These are phyloP conservation scores for Lysandra coridon DNA, from an alignment of 2,888 invertebrate genomes.

Conservation along the genomic window DNA sequence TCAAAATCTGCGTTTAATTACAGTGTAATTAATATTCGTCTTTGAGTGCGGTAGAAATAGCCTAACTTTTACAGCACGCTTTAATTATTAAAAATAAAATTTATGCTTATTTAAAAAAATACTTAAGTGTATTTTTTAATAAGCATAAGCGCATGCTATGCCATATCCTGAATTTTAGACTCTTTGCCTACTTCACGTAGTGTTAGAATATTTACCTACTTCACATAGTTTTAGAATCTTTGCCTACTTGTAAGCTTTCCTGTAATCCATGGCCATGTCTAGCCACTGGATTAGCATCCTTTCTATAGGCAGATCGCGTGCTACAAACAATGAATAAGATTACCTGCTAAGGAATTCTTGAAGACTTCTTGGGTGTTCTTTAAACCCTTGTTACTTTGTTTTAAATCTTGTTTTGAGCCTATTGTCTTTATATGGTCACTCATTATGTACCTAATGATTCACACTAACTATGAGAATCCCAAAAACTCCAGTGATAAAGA, in stretches of 20 bases:
- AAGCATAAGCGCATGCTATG: not conserved
- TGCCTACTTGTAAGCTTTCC: not conserved
- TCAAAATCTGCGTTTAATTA: too few relatives aligned
- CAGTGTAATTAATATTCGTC: too few relatives aligned
- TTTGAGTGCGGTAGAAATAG: too few relatives aligned
- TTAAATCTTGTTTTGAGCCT: constrained; percentile 16
- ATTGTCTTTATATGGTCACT: not conserved
- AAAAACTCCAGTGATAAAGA: not conserved
- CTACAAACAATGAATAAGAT: constrained; percentile 1
- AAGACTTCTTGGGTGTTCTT: constrained; percentile 12
- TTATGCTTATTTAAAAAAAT: too few relatives aligned
- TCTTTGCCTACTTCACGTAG: too few relatives aligned
- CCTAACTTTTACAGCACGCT: too few relatives aligned
- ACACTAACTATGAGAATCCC: not conserved
- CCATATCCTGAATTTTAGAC: not conserved
- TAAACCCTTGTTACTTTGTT: not conserved
- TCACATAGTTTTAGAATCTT: not conserved
- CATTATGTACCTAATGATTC: constrained; percentile 8
- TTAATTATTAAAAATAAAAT: too few relatives aligned
- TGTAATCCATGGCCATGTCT: not conserved
- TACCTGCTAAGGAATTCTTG: not conserved
- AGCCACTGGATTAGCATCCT: constrained; percentile 1
- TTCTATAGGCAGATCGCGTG: constrained; percentile 1
- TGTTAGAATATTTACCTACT: too few relatives aligned
- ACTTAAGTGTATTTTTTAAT: too few relatives aligned